phyloP scores from a whole-genome alignment of 2,797 vertebrate species.

The Peromyscus melanophrys region DNA sequence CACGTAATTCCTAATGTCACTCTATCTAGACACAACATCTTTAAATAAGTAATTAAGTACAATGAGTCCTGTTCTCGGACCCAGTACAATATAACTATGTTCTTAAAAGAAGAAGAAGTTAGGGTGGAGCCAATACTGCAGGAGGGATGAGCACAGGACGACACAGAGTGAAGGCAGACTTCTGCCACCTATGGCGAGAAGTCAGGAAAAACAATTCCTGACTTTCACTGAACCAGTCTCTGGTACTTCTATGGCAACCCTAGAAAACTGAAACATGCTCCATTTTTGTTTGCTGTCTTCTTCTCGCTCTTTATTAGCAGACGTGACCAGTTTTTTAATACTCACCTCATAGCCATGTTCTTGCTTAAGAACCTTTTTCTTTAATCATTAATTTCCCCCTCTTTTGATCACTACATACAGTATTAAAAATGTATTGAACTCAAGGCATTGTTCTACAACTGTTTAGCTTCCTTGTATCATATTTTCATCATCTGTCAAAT shows the following conservation, averaged over 20 bases:
- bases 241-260: neutral
- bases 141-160: neutral
- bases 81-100: neutral
- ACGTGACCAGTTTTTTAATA: neutral
- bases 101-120: neutral
- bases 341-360: neutral
- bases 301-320: neutral
- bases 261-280: neutral
- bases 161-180: neutral
- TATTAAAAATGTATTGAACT: neutral
- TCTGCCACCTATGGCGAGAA: neutral
- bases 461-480: neutral
- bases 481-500: constrained; percentile 15
- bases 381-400: neutral
- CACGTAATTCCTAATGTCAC: neutral
- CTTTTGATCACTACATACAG: neutral
- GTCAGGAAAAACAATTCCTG: neutral
- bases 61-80: neutral
- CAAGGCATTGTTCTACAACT: neutral
- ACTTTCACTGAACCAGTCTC: neutral
- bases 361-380: neutral
- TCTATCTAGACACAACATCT: neutral
- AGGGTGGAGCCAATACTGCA: neutral
- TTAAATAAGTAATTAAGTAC: neutral
- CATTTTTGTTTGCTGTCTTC: neutral